Evolutionary conservation across 2,888 invertebrate species (phyloP), one percentile per base, ranked within the genome.

Genomic region (Gerris lacustris): DNA sequence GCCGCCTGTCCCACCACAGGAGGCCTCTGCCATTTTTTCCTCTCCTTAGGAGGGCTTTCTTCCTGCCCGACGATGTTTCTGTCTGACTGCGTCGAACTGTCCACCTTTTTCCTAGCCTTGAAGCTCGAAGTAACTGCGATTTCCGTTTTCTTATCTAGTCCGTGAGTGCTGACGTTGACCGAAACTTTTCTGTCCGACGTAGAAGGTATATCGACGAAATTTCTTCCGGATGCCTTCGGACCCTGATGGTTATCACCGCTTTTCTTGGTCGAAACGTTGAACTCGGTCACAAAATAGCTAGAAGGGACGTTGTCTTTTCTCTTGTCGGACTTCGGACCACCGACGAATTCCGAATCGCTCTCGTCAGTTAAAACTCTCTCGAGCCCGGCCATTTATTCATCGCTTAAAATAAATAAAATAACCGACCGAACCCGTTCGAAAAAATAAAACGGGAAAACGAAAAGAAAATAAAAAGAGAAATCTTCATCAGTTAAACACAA

Each of bases 11-110:
- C 81, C 17, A 80, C 79, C 17, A 81, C 73, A 5, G 81, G 80
- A 9, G 82, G 81, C 71, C 81, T 78, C 11, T 77, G 78, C 79
- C 80, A 80, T 71, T 78, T 77, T 68, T 79, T 78, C 67, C 80
- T 77, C 73, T 80, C 80, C 66, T 69, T 73, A 31, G 69, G 70
- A 55, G 67, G 63, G 31, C 31, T 67, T 55, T 67, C 69, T 45
- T 71, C 73, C 67, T 71, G 72, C 7, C 71, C 73, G n/a, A 67
- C 43, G 15, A 72, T 68, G 11, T 67, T 66, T 67, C 66, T 66
- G 31, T 71, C 68, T 1, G 63, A 63, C 63, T 71, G 71, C 6
- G 64, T 71, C 15, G 17, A 44, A 45, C 64, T 45, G 45, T 63
- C 47, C 6, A 68, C 68, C 55, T 45, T 67, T 17, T 6, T 64